Conservation (phyloP, 92 coral and sea anemone species). For the Siderastrea radians region DNA sequence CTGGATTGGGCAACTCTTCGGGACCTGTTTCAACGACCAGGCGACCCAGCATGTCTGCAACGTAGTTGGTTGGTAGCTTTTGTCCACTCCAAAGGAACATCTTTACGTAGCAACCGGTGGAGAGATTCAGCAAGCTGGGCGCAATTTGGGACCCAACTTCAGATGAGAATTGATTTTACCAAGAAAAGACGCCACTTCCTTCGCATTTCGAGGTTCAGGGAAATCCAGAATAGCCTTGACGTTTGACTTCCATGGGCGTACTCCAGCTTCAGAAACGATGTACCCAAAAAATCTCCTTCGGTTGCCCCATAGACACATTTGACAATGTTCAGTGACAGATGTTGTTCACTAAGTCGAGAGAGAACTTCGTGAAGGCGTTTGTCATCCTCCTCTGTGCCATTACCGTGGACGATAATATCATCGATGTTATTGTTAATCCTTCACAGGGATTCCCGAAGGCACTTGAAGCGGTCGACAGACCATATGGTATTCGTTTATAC, state of each 20-base stretch:
- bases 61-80: no score
- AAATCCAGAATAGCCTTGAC: slow-evolving; percentile 13
- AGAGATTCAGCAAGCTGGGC: no score
- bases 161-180: background rate
- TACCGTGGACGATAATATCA: background rate
- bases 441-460: background rate
- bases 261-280: background rate
- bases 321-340: background rate
- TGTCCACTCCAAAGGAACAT: no score
- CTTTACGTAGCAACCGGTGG: no score
- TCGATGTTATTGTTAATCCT: slow-evolving; percentile 2
- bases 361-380: background rate
- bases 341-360: slow-evolving; percentile 10
- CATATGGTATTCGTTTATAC: background rate
- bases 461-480: slow-evolving; percentile 14
- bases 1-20: no score
- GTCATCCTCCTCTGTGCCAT: background rate
- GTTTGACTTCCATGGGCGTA: slow-evolving; percentile 1
- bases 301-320: background rate
- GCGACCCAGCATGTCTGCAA: no score
- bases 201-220: slow-evolving; percentile 5
- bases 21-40: no score
- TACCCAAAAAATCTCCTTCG: slow-evolving; percentile 1
- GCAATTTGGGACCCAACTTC: no score
- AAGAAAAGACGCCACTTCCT: background rate